These are phyloP conservation scores for Labeo calbasu DNA, from an alignment of 2,797 vertebrate species.

Conservation along the genomic window DNA sequence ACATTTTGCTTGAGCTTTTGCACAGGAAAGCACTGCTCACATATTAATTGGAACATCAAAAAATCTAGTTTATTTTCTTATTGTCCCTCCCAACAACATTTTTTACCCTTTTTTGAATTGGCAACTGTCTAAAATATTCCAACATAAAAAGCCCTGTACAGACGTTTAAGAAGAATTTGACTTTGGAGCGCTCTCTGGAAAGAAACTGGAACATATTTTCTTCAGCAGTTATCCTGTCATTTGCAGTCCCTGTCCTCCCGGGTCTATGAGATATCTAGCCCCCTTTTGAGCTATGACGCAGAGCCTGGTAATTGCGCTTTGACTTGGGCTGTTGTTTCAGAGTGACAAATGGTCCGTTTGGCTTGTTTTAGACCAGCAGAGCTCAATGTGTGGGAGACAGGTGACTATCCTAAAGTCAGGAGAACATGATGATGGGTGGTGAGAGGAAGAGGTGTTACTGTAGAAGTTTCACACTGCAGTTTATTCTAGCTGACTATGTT, in stretches of 20 bases:
- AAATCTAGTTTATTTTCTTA: neutral
- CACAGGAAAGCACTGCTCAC: neutral
- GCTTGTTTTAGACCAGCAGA: conserved; percentile 12
- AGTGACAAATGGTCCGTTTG: neutral
- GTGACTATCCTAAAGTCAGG: conserved; percentile 51
- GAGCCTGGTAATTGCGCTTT: neutral
- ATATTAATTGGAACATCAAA: neutral
- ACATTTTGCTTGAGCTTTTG: neutral
- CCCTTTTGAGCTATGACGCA: neutral
- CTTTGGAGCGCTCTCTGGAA: neutral
- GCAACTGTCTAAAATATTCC: conserved; percentile 17
- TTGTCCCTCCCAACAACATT: neutral
- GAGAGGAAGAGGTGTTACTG: conserved; percentile 49
- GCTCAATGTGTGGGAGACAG: conserved; percentile 36
- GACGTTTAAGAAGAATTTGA: conserved; percentile 20
- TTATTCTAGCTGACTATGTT: conserved; percentile 59
- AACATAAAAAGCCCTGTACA: neutral
- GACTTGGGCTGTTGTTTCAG: neutral
- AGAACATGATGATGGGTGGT: conserved; percentile 18
- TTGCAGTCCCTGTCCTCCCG: neutral
- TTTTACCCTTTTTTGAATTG: neutral
- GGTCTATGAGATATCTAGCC: neutral
- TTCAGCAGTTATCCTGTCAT: conserved; percentile 16
- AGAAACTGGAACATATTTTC: conserved; percentile 24
- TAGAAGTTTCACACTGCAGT: conserved; percentile 58